phyloP scores from a whole-genome alignment of 1,140 invertebrate species.

The Phymorhynchus buccinoides region DNA sequence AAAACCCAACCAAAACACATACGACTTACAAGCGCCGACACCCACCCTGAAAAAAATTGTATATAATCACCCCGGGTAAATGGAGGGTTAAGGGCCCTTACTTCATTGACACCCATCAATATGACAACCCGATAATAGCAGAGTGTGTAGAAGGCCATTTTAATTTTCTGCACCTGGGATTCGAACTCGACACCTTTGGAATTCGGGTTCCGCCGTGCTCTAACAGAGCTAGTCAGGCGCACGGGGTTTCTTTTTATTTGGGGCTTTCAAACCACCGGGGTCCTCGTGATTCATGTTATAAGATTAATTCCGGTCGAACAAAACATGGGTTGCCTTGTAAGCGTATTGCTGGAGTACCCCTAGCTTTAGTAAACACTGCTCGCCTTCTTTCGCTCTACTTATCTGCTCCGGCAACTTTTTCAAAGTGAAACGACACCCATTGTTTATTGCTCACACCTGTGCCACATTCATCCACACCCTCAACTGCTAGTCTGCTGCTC shows the following conservation, averaged over 20 bases:
- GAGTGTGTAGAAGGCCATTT: background rate
- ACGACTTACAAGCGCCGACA: background rate
- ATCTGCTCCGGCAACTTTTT: background rate
- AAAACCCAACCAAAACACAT: too few species aligned
- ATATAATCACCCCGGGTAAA: background rate
- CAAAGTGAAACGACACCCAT: background rate
- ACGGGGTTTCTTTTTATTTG: background rate
- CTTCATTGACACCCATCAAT: background rate
- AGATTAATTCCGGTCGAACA: background rate
- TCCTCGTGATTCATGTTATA: background rate
- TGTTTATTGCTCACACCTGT: slow-evolving; percentile 2
- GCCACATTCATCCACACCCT: background rate
- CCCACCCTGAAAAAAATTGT: background rate
- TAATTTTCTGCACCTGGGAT: background rate
- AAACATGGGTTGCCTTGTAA: background rate
- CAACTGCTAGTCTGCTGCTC: background rate
- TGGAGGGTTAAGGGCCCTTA: background rate
- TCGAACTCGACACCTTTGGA: background rate
- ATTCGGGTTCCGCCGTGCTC: background rate
- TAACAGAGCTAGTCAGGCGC: background rate
- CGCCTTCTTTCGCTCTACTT: background rate
- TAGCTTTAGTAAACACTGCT: background rate
- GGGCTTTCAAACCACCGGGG: background rate
- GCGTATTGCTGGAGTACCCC: too few species aligned
- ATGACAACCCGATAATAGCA: background rate